Evolutionary conservation across 1,140 invertebrate species (phyloP).

Genomic region (Ooceraea biroi): DNA sequence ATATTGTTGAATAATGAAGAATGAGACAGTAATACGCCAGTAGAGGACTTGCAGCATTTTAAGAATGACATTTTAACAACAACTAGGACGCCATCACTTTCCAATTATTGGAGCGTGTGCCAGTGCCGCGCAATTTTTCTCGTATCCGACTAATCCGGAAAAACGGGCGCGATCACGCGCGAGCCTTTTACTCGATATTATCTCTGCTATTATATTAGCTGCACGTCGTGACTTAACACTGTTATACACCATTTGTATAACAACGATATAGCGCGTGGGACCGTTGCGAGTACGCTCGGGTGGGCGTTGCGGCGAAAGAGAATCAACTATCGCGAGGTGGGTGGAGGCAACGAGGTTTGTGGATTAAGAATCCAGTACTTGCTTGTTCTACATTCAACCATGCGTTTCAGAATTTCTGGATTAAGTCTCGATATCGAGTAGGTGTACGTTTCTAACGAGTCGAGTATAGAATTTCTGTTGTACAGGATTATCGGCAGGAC

Average conservation of each 20-base stretch:
- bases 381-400: not conserved
- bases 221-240: constrained; percentile 13
- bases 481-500: no score
- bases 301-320: constrained; percentile 48
- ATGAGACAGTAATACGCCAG: not conserved
- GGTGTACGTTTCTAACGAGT: no score
- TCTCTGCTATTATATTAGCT: constrained; percentile 56
- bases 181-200: constrained; percentile 65
- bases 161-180: constrained; percentile 39
- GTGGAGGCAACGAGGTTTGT: not conserved
- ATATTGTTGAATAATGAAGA: constrained; percentile 12
- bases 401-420: not conserved
- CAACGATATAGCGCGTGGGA: constrained; percentile 38
- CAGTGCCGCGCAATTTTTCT: constrained; percentile 46
- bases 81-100: no score
- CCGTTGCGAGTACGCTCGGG: constrained; percentile 16
- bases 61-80: constrained; percentile 20
- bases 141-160: constrained; percentile 27
- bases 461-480: no score
- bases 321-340: constrained; percentile 2
- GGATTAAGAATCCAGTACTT: not conserved
- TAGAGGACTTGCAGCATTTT: not conserved
- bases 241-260: constrained; percentile 37
- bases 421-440: not conserved
- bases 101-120: no score